phyloP scores from a whole-genome alignment of 2,113 vertebrate genomes.

The Gorsachius goisagi region DNA sequence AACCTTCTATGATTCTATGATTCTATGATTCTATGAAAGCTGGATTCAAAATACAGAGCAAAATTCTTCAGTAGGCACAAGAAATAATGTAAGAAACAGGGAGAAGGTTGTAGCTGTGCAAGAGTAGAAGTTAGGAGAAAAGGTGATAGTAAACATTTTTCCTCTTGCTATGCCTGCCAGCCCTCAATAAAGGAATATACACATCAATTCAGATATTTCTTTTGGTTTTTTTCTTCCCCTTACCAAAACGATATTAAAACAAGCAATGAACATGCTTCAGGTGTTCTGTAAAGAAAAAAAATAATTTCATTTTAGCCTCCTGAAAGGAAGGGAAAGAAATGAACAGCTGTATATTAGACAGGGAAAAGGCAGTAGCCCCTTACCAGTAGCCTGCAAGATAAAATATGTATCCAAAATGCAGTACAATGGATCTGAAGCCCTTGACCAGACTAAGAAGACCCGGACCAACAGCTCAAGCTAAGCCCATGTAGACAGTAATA shows the following conservation, averaged over 20 bases:
- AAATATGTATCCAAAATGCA: neutral
- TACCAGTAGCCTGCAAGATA: neutral
- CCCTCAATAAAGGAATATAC: neutral
- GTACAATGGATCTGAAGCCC: neutral
- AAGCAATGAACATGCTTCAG: neutral
- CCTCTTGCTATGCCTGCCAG: neutral
- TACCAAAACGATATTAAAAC: neutral
- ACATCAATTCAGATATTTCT: neutral
- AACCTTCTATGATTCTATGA: too few species aligned
- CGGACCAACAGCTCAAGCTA: neutral
- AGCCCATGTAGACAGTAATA: neutral
- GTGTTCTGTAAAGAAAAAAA: neutral
- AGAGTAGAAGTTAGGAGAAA: neutral
- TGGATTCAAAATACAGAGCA: neutral
- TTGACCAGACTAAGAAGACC: neutral
- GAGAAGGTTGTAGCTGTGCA: neutral
- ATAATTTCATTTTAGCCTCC: neutral
- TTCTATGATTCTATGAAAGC: too few species aligned
- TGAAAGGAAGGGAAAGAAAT: neutral
- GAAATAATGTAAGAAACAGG: neutral
- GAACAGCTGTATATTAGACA: neutral
- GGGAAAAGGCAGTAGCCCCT: neutral
- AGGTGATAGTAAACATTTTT: neutral
- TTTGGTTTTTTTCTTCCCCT: accelerated
- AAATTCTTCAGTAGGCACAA: neutral